Evolutionary conservation across 64 coral and sea anemone genomes (phyloP).

Genomic region (Hydrozoanthus tunicans): DNA sequence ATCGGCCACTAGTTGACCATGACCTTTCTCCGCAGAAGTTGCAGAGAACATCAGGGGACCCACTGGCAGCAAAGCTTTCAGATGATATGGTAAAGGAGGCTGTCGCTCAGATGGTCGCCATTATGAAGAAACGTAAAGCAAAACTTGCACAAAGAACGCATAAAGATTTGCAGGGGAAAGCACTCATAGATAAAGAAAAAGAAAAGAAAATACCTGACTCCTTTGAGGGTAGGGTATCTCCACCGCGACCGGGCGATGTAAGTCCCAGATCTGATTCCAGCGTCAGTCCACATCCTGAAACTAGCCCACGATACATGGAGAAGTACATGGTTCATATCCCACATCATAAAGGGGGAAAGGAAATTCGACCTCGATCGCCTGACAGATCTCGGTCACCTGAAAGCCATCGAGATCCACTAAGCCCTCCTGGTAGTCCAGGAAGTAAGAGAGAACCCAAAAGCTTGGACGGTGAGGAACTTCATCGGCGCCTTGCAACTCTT

Average conservation of each 20-base stretch:
- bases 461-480: conserved; percentile 77
- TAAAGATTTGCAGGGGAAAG: not conserved
- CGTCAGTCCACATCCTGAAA: conserved; percentile 53
- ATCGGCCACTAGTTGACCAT: conserved; percentile 37
- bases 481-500: conserved; percentile 68
- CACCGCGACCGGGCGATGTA: conserved; percentile 50
- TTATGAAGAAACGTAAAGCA: conserved; percentile 61
- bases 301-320: conserved; percentile 60
- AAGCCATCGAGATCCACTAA: conserved; percentile 49
- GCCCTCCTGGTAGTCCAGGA: conserved; percentile 78
- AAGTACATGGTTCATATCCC: conserved; percentile 77
- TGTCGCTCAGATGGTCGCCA: conserved; percentile 79
- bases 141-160: not conserved
- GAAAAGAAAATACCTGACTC: conserved; percentile 16
- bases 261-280: conserved; percentile 57
- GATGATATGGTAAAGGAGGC: conserved; percentile 81
- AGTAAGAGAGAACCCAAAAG: conserved; percentile 48
- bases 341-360: conserved; percentile 61
- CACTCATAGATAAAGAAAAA: conserved; percentile 25
- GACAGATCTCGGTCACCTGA: conserved; percentile 59
- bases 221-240: conserved; percentile 27
- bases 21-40: not conserved
- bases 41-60: conserved; percentile 9
- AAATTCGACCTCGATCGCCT: conserved; percentile 26
- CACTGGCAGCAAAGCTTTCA: conserved; percentile 63